Base-by-base conservation (phyloP, 2,888 invertebrate genomes). In the Diarsia brunnea region DNA sequence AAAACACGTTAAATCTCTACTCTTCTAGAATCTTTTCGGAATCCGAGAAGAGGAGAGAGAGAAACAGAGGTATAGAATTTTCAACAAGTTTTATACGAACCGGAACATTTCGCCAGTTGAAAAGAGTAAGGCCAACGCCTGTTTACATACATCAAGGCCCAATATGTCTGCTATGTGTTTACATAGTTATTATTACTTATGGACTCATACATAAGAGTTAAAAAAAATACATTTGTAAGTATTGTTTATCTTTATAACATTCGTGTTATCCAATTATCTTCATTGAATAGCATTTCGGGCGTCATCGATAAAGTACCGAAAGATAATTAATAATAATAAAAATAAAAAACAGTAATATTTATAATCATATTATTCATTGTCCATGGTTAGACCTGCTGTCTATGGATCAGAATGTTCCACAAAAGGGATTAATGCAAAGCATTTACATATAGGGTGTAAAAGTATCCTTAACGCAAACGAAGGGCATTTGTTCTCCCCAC, bases 201-300 rank as follows among this genome's bases (percentile, higher is more conserved):
- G 4, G 78, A 75, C 31, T 21, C 51, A 66, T n/a, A n/a, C 16
- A 31, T n/a, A n/a, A n/a, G n/a, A n/a, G n/a, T 43, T 76, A 27
- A 24, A n/a, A 21, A 73, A 64, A 31, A 31, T 19, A 27, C 16
- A 31, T 43, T n/a, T n/a, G 10, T n/a, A n/a, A n/a, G n/a, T 16
- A 24, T 3, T 16, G 21, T 31, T 21, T 74, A 45, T 67, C 31
- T 11, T 24, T 19, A 12, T 8, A 51, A 65, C 7, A 51, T 31
- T 49, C 14, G n/a, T 51, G 19, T 1, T 61, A n/a, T 14, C 38
- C 7, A 43, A 27, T 43, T 60, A 49, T 49, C 21, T 24, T 49
- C 16, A 60, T 75, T 10, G 27, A 4, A 16, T 11, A 14, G 10
- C 27, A 38, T 21, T 61, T 53, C 3, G 1, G 12, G 47, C 16